phyloP scores from a whole-genome alignment of 2,797 vertebrate genomes.

The Alauda arvensis region DNA sequence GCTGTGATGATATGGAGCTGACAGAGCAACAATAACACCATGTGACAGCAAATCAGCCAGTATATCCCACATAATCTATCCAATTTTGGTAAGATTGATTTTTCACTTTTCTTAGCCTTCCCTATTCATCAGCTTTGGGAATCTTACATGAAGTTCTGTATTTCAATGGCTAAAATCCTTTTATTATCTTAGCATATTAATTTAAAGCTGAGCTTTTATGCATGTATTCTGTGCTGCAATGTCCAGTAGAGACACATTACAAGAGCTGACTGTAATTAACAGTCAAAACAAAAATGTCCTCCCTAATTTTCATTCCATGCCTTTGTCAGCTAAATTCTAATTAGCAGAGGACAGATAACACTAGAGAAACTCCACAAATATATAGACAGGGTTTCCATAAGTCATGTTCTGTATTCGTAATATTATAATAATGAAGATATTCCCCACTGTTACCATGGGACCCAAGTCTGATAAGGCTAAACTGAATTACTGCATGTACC shows the following conservation, averaged over 20 bases:
- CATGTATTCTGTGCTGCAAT: neutral
- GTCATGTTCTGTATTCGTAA: constrained; percentile 10
- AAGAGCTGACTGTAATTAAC: neutral
- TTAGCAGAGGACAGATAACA: constrained; percentile 59
- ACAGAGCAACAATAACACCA: neutral
- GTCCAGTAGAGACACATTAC: neutral
- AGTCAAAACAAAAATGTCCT: neutral
- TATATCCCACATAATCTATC: neutral
- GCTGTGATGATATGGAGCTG: neutral
- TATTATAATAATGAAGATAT: constrained; percentile 67
- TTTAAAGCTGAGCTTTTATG: neutral
- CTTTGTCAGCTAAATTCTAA: constrained; percentile 62
- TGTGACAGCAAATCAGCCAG: neutral
- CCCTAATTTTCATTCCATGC: constrained; percentile 11
- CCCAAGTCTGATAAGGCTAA: constrained; percentile 56
- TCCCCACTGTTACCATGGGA: constrained; percentile 31
- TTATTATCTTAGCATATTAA: neutral
- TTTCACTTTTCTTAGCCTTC: neutral
- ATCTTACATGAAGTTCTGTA: neutral
- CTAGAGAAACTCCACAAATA: constrained; percentile 49
- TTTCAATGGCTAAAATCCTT: neutral
- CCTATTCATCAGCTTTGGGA: neutral
- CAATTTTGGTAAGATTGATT: neutral
- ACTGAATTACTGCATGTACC: constrained; percentile 32
- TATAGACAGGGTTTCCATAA: constrained; percentile 27